Base-by-base conservation (phyloP, 2,113 vertebrate species). In the Amazona guildingii region DNA sequence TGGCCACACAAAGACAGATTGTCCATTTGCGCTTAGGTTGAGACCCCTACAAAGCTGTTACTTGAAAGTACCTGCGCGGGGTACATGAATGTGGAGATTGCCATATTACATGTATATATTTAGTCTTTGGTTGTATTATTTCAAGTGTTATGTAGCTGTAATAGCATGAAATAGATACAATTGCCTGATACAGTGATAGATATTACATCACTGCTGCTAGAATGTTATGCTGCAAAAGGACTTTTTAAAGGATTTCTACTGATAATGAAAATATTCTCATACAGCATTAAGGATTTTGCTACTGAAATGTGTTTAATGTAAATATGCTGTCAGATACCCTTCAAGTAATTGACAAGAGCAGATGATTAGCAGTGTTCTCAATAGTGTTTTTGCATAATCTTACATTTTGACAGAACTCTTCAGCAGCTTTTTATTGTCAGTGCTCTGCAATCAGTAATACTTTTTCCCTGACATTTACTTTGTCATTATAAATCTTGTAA, bases 361-460 rank as follows among this genome's bases (percentile, higher is more conserved):
- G 98, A 98, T 98, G 99, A 99, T 99, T 99, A 99, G 98, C 98
- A 98, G 97, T 97, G 98, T 98, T 98, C 98, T 98, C 98, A 96
- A 98, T 97, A 98, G 98, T 98, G 98, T 98, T 98, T 98, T 97
- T 98, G 98, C 98, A 98, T 98, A 98, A 98, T 98, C 98, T 98
- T 98, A 98, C 97, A 97, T 98, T 99, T 98, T 98, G 98, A 98
- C 98, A 98, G 97, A 98, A 97, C 97, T 98, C 98, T 97, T 97
- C 98, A 95, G 97, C 92, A 12, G 94, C 95, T 69, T 96, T 97
- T 97, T 97, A 97, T 98, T 98, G 98, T 98, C 98, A 98, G 97
- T 89, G 94, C 97, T 97, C 97, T 86, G 95, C 98, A 97, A 98
- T 98, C 97, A 97, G 97, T 96, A 98, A 98, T 98, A 97, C 91